Evolutionary conservation across 2,113 vertebrate species (phyloP).

Genomic region (Trogon surrucura): DNA sequence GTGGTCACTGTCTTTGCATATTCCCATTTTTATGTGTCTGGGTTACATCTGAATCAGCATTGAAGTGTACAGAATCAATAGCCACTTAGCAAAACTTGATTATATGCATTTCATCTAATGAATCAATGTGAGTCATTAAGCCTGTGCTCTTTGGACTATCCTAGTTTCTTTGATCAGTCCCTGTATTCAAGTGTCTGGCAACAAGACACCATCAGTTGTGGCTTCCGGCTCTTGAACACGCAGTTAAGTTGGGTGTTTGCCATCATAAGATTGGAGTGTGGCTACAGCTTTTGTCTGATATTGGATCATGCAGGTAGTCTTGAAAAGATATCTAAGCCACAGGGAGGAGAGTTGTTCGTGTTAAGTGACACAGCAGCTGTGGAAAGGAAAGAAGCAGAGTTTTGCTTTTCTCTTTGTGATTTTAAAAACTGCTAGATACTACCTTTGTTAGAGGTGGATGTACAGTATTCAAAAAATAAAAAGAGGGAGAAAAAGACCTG

Average conservation of each 20-base stretch:
- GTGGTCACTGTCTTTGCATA: neutral
- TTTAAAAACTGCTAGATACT: neutral
- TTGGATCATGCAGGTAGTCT: neutral
- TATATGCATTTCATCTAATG: conserved; percentile 23
- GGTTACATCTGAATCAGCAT: conserved; percentile 12
- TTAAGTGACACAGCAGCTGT: neutral
- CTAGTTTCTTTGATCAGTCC: neutral
- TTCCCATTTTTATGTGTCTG: neutral
- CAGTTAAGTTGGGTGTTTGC: neutral
- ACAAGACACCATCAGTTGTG: neutral
- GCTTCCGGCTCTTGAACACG: neutral
- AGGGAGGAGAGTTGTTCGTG: neutral
- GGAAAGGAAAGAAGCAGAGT: neutral
- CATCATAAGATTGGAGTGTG: neutral
- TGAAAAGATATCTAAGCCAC: neutral
- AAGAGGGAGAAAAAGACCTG: neutral
- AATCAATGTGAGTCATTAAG: conserved; percentile 25
- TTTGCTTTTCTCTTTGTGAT: neutral
- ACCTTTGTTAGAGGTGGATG: neutral
- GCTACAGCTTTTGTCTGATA: neutral
- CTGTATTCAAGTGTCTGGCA: neutral
- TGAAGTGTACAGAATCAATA: neutral
- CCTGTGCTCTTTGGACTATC: neutral
- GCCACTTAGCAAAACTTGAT: conserved; percentile 34
- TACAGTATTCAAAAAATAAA: no score